Base-by-base conservation (phyloP, 2,888 invertebrate species). In the Oscheius myriophilus region DNA sequence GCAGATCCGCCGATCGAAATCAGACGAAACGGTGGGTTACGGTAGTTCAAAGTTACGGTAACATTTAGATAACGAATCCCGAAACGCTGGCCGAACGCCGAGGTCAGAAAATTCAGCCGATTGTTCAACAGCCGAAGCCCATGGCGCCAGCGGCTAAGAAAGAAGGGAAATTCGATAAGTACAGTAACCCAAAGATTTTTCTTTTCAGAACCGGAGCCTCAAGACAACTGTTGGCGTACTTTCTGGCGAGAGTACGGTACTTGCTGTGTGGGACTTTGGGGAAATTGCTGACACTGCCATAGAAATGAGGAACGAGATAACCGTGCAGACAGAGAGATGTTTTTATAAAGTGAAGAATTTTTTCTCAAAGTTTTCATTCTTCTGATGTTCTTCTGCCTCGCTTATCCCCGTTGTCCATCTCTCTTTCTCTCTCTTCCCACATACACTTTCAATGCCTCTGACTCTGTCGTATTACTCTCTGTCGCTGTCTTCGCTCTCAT, bases 181-280 rank as follows among this genome's bases (percentile, higher is more conserved):
- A 16, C 12, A 46, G 16, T 46, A 16, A 46, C 11, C n/a, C 4
- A 43, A 14, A 14, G 9, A 16, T 18, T 12, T 7, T 46, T 46
- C 2, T 6, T 58, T 58, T 43, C 42, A 58, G 51, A 52, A 39
- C 63, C 63, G 14, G 63, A 63, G 14, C 63, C 63, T 9, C 57
- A 70, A 46, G 70, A 70, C 25, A 58, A 63, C 26, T 71, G 71
- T 41, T 71, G 71, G 57, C 55, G 52, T 12, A 58, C 51, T n/a
- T 67, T 69, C 33, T 68, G 64, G 33, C 58, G 71, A 14, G 71
- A 71, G 43, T 71, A 67, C 43, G 71, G 67, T n/a, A 62, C 62
- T 11, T 65, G 62, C 18, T 71, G 67, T 53, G 64, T 71, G 51
- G 63, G 67, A 49, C 51, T 71, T 39, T 68, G 68, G 63, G 46